phyloP scores from a whole-genome alignment of 2,797 vertebrate genomes.

The Falco naumanni region DNA sequence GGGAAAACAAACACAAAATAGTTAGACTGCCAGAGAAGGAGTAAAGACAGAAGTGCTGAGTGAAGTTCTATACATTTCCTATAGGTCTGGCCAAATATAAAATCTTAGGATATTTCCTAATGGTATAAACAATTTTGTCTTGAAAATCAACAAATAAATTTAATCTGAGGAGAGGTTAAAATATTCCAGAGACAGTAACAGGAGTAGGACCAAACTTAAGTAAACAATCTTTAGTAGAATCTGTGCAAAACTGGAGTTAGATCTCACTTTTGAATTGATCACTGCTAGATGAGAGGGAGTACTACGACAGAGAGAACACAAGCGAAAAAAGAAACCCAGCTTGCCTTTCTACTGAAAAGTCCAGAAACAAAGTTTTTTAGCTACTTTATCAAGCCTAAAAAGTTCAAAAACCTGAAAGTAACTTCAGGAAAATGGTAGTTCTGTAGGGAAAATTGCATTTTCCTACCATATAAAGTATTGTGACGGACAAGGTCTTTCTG shows the following conservation, averaged over 20 bases:
- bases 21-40: not conserved
- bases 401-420: not conserved
- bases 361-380: not conserved
- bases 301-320: not conserved
- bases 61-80: not conserved
- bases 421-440: not conserved
- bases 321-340: not conserved
- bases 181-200: not conserved
- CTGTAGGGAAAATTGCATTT: not conserved
- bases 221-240: not conserved
- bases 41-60: not conserved
- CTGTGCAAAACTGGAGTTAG: not conserved
- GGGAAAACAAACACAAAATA: not conserved
- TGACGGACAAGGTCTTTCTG: not conserved
- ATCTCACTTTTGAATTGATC: not conserved
- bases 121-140: not conserved
- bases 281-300: not conserved
- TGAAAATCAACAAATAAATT: not conserved
- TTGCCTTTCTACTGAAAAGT: not conserved
- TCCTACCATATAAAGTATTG: not conserved
- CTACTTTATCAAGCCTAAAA: not conserved
- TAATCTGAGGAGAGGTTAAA: not conserved
- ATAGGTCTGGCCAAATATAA: not conserved
- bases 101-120: not conserved
- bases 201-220: not conserved